Conservation (phyloP, 2,113 vertebrate species). For the Micromys minutus region DNA sequence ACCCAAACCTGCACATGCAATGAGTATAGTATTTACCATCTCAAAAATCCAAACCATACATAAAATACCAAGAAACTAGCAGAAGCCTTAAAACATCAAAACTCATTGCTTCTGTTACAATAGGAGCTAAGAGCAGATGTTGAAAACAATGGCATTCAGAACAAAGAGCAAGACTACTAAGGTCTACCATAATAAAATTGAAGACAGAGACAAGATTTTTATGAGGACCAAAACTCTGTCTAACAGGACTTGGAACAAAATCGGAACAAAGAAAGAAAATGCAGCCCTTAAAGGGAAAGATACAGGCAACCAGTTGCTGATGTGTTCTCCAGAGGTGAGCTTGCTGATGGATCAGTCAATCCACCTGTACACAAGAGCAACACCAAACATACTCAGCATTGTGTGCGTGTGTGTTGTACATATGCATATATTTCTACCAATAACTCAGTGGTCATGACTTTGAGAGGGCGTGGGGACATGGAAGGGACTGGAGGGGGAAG, state of each 20-base stretch:
- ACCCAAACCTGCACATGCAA: background rate
- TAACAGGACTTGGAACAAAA: conserved; percentile 1
- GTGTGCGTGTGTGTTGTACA: background rate
- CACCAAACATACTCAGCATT: background rate
- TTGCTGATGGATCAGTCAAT: background rate
- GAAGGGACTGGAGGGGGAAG: background rate
- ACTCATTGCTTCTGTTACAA: background rate
- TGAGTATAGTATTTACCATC: background rate
- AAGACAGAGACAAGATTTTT: background rate
- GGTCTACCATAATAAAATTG: background rate
- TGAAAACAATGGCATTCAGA: background rate
- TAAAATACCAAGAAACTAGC: background rate
- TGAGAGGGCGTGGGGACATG: background rate
- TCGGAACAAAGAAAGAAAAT: background rate
- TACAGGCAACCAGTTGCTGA: background rate
- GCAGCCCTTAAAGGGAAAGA: background rate
- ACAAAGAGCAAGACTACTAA: background rate
- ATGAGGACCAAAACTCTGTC: background rate
- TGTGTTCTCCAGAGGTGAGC: background rate
- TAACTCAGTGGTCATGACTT: background rate
- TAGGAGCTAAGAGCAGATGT: background rate
- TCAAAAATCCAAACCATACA: background rate
- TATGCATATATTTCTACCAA: background rate
- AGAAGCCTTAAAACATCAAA: background rate
- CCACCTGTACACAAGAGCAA: background rate